Base-by-base conservation (phyloP, 2,113 vertebrate genomes). In the Eulacestoma nigropectus region DNA sequence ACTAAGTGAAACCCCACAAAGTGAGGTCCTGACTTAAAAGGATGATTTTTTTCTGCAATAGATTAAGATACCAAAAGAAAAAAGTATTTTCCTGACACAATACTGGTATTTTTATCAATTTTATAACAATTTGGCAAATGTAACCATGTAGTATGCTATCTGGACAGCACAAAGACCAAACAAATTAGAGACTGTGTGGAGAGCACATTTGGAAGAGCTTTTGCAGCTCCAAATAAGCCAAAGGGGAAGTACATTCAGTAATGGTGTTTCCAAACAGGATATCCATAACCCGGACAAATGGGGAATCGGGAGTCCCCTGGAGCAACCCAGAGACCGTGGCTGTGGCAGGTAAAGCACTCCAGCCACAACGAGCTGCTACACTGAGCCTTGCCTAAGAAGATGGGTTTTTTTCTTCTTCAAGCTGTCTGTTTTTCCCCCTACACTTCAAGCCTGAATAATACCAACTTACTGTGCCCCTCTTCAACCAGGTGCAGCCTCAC, bases 271-370 rank as follows among this genome's bases (percentile, higher is more conserved):
- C 57, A 82, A 90, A 76, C 29, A 95, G 49, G 52, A 78, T 2
- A 1, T 87, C 84, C 56, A 30, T 64, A 89, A 89, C 56, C 80
- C 69, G 90, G 63, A 81, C 59, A 42, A 69, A 93, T 15, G 9
- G 25, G n/a, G 52, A 50, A 59, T 2, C 0, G 0, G 33, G 53
- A 87, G 47, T 26, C n/a, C 68, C 29, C 63, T 19, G 63, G 18
- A 95, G 35, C 68, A 49, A 27, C 14, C 2, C 23, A 7, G 13
- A 39, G 27, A 47, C 29, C 15, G 3, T 37, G 35, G 55, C 41
- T 90, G 67, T 39, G 44, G 62, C 35, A 87, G 27, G 49, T 60
- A 69, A 78, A 89, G 52, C 39, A 57, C 69, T 74, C 39, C 37
- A 53, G 79, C n/a, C 50, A 29, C n/a, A 93, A 88, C 35, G 55